phyloP scores from a whole-genome alignment of 2,797 vertebrate genomes.

The Enteromius argenteus region DNA sequence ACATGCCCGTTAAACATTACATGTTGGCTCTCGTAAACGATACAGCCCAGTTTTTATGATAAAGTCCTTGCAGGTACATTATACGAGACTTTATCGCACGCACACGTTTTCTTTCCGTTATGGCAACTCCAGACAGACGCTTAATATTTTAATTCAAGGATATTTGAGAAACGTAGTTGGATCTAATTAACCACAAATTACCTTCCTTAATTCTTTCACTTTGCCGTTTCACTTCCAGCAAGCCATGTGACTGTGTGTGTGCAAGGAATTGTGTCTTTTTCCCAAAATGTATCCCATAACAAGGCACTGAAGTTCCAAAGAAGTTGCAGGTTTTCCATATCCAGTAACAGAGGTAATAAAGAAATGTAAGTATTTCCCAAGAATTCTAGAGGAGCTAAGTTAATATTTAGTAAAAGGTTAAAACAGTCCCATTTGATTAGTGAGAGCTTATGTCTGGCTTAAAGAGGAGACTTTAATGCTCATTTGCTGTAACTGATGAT shows the following conservation, averaged over 20 bases:
- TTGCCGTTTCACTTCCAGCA: neutral
- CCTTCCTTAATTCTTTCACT: neutral
- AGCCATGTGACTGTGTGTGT: neutral
- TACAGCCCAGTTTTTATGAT: conserved; percentile 21
- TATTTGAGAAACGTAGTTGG: neutral
- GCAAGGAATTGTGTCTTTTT: neutral
- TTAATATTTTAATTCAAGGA: neutral
- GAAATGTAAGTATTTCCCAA: neutral
- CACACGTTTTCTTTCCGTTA: neutral
- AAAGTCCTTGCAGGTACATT: neutral
- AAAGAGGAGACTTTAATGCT: conserved; percentile 30
- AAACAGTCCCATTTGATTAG: neutral
- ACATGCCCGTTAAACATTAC: neutral
- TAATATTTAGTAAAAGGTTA: conserved; percentile 44
- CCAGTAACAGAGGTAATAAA: neutral
- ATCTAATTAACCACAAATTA: neutral
- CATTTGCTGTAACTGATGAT: conserved; percentile 4
- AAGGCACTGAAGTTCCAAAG: neutral
- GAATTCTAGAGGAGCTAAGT: conserved; percentile 2
- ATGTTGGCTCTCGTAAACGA: neutral
- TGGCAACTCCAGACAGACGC: neutral
- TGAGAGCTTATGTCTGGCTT: neutral
- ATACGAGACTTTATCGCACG: neutral
- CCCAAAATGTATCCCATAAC: neutral
- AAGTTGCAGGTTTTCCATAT: neutral